Evolutionary conservation across 2,113 vertebrate genomes (phyloP).

Genomic region (Pteropus alecto): DNA sequence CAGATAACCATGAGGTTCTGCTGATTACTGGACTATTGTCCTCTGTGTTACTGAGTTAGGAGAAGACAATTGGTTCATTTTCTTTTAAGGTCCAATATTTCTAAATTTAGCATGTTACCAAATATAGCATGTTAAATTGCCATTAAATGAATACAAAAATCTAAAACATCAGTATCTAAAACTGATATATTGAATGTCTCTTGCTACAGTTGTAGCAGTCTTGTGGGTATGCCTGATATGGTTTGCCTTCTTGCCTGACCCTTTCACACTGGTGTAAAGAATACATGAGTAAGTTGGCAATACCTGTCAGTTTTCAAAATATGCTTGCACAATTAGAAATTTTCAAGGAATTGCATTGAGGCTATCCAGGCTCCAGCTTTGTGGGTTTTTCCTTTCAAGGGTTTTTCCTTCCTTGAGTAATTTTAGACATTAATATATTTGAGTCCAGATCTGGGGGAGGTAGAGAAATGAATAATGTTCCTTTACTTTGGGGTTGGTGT

Average conservation of each 20-base stretch:
- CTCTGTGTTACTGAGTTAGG: not conserved
- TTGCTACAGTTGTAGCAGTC: not conserved
- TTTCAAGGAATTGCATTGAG: not conserved
- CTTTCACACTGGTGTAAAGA: not conserved
- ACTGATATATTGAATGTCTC: not conserved
- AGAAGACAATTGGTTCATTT: not conserved
- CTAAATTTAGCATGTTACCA: not conserved
- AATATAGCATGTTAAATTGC: not conserved
- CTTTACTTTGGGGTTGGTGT: not conserved
- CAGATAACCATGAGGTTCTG: not conserved
- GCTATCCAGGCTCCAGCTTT: not conserved
- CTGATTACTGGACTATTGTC: not conserved
- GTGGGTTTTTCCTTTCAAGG: not conserved
- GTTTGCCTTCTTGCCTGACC: not conserved
- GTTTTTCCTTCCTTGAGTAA: not conserved
- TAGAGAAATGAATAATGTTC: not conserved
- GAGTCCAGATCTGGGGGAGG: not conserved
- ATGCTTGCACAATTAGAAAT: not conserved
- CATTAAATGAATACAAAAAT: conserved; percentile 5
- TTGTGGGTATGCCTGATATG: not conserved
- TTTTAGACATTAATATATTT: not conserved
- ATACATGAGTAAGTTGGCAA: not conserved
- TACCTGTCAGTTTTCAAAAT: not conserved
- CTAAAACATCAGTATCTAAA: not conserved
- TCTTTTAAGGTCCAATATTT: not conserved